These are phyloP conservation scores for Hemitrygon akajei DNA, from an alignment of 2,797 vertebrate genomes.

Conservation along the genomic window DNA sequence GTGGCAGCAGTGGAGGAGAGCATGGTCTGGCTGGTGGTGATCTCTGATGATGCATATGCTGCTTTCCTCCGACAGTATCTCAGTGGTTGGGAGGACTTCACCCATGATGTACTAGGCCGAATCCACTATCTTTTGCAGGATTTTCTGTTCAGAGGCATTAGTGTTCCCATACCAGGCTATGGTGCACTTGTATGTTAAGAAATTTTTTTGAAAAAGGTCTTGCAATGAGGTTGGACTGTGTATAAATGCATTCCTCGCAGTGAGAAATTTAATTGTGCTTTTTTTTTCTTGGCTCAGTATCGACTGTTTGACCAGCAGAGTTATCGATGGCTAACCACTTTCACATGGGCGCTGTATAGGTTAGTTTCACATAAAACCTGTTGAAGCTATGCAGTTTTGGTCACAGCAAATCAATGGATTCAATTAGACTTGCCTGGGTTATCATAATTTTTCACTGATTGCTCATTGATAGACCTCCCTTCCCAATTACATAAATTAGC, in stretches of 20 bases:
- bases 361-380: background rate
- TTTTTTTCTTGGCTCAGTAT: background rate
- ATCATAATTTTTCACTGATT: constrained; percentile 49
- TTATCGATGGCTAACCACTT: background rate
- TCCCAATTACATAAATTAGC: constrained; percentile 55
- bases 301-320: background rate
- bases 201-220: background rate
- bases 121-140: no score
- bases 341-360: background rate
- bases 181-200: no score
- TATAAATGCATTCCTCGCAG: no score
- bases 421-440: constrained; percentile 45
- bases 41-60: no score
- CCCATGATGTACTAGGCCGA: no score
- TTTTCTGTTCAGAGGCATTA: no score
- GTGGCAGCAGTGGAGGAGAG: no score
- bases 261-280: background rate
- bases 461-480: constrained; percentile 53
- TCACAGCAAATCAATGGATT: constrained; percentile 14
- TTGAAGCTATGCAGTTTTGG: constrained; percentile 17
- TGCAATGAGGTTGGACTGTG: background rate
- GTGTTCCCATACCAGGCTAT: no score
- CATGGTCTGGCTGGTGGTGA: no score
- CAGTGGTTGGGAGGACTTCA: no score
- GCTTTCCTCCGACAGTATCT: no score